Conservation (phyloP, 2,113 vertebrate genomes). For the Salvator merianae region DNA sequence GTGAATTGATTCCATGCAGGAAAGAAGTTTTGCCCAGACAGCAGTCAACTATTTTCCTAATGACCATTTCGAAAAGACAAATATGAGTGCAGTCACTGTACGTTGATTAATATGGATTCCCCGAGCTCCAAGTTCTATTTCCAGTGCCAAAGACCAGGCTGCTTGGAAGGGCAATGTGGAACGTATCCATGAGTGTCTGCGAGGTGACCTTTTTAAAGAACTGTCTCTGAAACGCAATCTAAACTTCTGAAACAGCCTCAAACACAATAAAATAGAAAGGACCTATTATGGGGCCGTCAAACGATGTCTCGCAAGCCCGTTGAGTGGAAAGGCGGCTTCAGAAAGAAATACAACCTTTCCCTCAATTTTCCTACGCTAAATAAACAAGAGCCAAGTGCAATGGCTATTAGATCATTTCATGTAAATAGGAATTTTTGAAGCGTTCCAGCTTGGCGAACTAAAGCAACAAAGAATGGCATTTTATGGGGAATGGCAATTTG, state of each 20-base stretch:
- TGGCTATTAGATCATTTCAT: conserved; percentile 68
- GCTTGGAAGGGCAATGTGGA: neutral
- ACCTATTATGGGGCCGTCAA: conserved; percentile 24
- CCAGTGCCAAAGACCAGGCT: neutral
- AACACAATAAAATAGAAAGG: conserved; percentile 7
- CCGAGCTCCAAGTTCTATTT: neutral
- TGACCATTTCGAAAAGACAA: neutral
- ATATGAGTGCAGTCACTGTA: neutral
- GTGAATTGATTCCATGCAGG: neutral
- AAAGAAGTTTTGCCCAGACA: neutral
- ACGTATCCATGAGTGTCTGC: neutral
- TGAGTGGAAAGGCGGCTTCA: conserved; percentile 13
- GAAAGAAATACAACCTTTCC: conserved; percentile 59
- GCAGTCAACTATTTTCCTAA: conserved; percentile 2
- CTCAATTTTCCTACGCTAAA: conserved; percentile 61
- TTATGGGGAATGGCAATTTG: too few relatives aligned
- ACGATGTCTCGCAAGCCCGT: neutral
- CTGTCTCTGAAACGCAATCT: neutral
- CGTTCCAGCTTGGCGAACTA: conserved; percentile 63
- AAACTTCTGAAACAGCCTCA: neutral
- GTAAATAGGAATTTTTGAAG: conserved; percentile 70
- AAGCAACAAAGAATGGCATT: conserved; percentile 69
- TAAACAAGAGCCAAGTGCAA: conserved; percentile 54
- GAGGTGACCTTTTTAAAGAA: neutral
- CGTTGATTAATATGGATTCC: neutral